Base-by-base conservation (phyloP, 2,888 invertebrate species). In the Synergus umbraculus region DNA sequence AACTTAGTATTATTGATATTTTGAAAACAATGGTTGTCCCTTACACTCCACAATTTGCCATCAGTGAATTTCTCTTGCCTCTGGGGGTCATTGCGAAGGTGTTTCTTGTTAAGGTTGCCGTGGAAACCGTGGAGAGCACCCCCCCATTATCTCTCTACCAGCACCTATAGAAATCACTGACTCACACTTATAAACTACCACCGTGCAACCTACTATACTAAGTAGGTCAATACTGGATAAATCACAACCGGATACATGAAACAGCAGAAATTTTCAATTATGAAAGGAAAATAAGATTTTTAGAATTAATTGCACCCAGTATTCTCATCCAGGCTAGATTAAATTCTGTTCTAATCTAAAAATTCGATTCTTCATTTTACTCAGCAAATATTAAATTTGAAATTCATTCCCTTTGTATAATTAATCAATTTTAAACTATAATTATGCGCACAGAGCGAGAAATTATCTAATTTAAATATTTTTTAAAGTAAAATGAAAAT, bases 181-280 rank as follows among this genome's bases (percentile, higher is more conserved):
- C 54, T 78, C 78, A 69, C 76, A 81, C 67, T 82, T 80, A 77
- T 77, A 64, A 81, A 79, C 82, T 77, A 81, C 82, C 79, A 82
- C 82, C 80, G 82, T 66, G 76, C 79, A 79, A 54, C 81, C 85
- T 82, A 82, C 80, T 79, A 77, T 82, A 82, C 83, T 81, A 91
- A 92, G 88, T 92, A 89, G 92, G 92, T 91, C 92, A 91, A 91
- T 92, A 91, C 88, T 90, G 89, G 83, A 84, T 87, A 88, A 90
- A 91, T 91, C 90, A 88, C 90, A 85, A 83, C 83, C 83, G 79
- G 82, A 13, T 49, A 46, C 29, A 69, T 49, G 29, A 46, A 49
- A 54, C 8, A 49, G 8, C 13, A 29, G 29, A 22, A 37, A 29
- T 63, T 63, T 18, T 29, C 63, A 29, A 29, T 63, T 29, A 13